phyloP scores from a whole-genome alignment of 2,888 invertebrate species.

The Coelinius sp. region DNA sequence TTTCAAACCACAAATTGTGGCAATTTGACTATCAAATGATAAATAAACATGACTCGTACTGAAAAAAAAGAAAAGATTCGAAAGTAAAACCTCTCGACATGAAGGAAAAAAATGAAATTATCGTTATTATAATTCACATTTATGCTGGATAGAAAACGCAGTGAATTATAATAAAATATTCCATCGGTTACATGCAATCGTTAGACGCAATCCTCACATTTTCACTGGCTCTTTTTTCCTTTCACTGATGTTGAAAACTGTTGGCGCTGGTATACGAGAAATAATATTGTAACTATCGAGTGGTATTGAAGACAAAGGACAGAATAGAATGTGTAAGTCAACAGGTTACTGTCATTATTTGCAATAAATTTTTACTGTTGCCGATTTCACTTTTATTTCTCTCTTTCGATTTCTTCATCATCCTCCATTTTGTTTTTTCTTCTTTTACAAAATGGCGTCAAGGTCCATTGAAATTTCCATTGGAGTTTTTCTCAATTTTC shows the following conservation, averaged over 20 bases:
- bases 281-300: neutral
- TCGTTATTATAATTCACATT: neutral
- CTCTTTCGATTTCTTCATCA: conserved; percentile 7
- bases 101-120: neutral
- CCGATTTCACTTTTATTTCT: conserved; percentile 4
- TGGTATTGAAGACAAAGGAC: conserved; percentile 17
- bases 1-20: neutral
- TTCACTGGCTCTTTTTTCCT: neutral
- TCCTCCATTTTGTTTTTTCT: neutral
- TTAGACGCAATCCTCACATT: neutral
- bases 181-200: conserved; percentile 5
- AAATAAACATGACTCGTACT: neutral
- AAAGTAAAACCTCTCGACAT: neutral
- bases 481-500: neutral
- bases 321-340: neutral
- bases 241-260: conserved; percentile 1
- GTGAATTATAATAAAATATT: neutral
- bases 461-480: neutral
- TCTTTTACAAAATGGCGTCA: neutral
- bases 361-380: conserved; percentile 13
- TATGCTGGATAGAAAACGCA: neutral
- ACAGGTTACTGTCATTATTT: conserved; percentile 18
- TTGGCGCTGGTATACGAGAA: neutral
- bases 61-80: neutral
- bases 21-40: conserved; percentile 2